Evolutionary conservation across 2,113 vertebrate genomes (phyloP), one percentile per base, ranked within the genome.

Genomic region (Argyrosomus japonicus): DNA sequence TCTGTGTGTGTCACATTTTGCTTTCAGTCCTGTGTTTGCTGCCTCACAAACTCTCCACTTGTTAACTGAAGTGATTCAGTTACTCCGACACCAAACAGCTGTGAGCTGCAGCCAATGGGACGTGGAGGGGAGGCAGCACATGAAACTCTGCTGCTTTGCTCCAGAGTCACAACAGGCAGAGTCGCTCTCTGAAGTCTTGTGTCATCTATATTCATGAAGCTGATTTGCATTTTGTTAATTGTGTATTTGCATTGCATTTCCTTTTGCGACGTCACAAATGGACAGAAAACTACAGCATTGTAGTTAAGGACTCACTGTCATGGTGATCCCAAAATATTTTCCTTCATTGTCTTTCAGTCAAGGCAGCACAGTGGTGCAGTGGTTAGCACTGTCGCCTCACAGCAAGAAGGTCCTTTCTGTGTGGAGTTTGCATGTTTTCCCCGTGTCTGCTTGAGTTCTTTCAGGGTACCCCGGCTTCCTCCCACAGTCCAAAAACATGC

Each of bases 51-150:
- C 43, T 60, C 43, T 73, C 57, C 57, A 10, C 57, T 74, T 36
- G 25, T 50, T 62, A 74, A 32, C 25, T 36, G 45, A 62, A 74
- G 19, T 48, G 71, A 62, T 50, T 36, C 27, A 40, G 58, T 40
- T 6, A 2, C 27, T 11, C 21, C 17, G 72, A 48, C 57, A 61
- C 45, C 11, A 36, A 51, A 62, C 71, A 62, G 57, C 57, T 74
- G 71, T 32, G 57, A 61, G 57, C 40, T 32, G 0, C 56, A 61
- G 57, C 71, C 58, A 51, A 11, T 12, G 29, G 58, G 72, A 75
- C 57, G 5, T 51, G 60, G 47, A 63, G 58, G 27, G 25, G 71
- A 61, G 57, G 58, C 57, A 75, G 72, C 47, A 62, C 45, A 62
- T 17, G 14, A 62, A 18, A 47, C 18, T n/a, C 40, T 58, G 69